A percentile compares a stretch with the other conserved stretches of the same genome.
Evolutionary conservation across 2,888 invertebrate genomes (phyloP).

Genomic region (Pseudolycoriella hygida): DNA sequence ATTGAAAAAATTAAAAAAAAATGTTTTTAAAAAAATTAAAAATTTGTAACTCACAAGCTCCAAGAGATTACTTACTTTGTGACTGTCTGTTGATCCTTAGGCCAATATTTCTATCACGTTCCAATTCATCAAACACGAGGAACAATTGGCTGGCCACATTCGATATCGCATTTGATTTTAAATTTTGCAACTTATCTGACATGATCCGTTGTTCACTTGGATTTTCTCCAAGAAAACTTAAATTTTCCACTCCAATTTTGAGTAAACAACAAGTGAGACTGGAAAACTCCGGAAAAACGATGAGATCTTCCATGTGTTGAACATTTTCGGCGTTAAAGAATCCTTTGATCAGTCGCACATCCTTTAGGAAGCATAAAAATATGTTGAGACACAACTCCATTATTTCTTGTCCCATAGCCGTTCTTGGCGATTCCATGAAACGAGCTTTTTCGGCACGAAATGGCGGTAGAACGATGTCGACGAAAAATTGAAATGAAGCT

Average conservation of each 20-base stretch:
- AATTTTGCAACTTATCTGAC: slow-evolving; percentile 19
- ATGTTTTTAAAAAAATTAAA: too few relatives aligned
- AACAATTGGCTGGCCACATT: slow-evolving; percentile 8
- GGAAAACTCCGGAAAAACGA: slow-evolving; percentile 20
- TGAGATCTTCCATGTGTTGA: slow-evolving; percentile 21
- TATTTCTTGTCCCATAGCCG: not conserved
- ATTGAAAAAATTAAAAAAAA: too few relatives aligned
- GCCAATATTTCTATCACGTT: too few relatives aligned
- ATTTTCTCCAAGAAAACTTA: slow-evolving; percentile 22
- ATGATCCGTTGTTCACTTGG: slow-evolving; percentile 18
- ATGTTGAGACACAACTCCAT: slow-evolving; percentile 23
- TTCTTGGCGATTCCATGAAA: not conserved
- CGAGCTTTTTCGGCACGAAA: slow-evolving; percentile 19
- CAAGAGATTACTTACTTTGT: too few relatives aligned
- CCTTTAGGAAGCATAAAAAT: slow-evolving; percentile 24
- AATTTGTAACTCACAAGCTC: too few relatives aligned
- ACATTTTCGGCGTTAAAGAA: slow-evolving; percentile 26
- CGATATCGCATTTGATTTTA: slow-evolving; percentile 17
- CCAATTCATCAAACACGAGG: slow-evolving; percentile 5
- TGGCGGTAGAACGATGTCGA: slow-evolving; percentile 23
- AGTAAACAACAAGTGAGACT: slow-evolving; percentile 24
- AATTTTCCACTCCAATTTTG: slow-evolving; percentile 25
- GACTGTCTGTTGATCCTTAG: too few relatives aligned
- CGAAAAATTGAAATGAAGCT: slow-evolving; percentile 21
- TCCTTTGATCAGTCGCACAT: slow-evolving; percentile 23